Conservation (phyloP, 2,888 invertebrate species). For the Cheilosia impressa region DNA sequence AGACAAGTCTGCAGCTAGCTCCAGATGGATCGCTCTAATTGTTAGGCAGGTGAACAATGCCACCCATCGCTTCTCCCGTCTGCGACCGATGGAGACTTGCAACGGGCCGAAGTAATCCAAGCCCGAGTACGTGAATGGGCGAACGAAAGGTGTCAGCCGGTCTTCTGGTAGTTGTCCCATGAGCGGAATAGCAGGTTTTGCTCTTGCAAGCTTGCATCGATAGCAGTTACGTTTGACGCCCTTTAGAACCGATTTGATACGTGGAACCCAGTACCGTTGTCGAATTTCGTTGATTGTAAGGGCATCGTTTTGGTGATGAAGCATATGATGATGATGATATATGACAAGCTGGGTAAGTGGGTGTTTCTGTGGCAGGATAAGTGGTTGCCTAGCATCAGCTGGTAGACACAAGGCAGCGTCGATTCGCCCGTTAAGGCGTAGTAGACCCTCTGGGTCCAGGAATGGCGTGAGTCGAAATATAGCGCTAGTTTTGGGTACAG, state of each 20-base stretch:
- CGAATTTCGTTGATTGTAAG: constrained; percentile 48
- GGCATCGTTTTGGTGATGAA: constrained; percentile 45
- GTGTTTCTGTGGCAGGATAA: too few relatives aligned
- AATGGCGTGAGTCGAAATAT: too few relatives aligned
- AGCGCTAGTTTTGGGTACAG: too few relatives aligned
- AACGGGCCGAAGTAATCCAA: not conserved
- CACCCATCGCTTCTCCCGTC: constrained; percentile 49
- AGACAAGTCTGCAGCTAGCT: constrained; percentile 31
- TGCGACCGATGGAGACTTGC: not conserved
- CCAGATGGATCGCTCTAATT: constrained; percentile 30
- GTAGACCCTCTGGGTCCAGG: too few relatives aligned
- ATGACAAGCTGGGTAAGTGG: too few relatives aligned
- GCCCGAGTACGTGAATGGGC: not conserved
- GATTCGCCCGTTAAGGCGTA: too few relatives aligned
- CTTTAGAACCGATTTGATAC: constrained; percentile 16
- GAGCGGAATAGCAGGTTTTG: too few relatives aligned
- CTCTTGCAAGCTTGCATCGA: too few relatives aligned
- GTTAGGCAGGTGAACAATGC: constrained; percentile 43
- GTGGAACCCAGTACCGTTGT: constrained; percentile 37
- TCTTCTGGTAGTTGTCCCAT: constrained; percentile 2
- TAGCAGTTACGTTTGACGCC: not conserved
- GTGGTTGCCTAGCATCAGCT: too few relatives aligned
- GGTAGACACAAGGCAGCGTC: too few relatives aligned
- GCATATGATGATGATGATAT: too few relatives aligned
- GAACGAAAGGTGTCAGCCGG: not conserved